phyloP scores from a whole-genome alignment of 1,140 invertebrate genomes.

The Thaumetopoea pityocampa region DNA sequence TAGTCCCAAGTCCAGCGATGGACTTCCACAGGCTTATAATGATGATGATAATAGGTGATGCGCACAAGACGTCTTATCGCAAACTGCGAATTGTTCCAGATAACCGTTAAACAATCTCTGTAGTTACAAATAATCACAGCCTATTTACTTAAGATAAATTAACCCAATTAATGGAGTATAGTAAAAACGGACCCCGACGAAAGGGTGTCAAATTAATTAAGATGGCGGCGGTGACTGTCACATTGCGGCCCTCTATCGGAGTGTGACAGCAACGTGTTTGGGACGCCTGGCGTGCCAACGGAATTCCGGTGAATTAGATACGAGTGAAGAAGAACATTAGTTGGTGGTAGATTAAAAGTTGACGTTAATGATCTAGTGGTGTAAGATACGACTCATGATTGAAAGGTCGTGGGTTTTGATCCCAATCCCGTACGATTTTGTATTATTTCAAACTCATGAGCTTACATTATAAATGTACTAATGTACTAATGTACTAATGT shows the following conservation, averaged over 20 bases:
- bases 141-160: conserved; percentile 7
- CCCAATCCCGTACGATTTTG: no score
- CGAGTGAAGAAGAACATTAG: conserved; percentile 1
- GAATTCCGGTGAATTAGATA: conserved; percentile 25
- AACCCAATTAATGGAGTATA: conserved; percentile 26
- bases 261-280: conserved; percentile 32
- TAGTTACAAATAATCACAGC: no score
- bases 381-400: background rate
- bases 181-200: conserved; percentile 23
- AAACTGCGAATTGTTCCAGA: no score
- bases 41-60: no score
- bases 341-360: background rate
- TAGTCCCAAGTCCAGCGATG: no score
- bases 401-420: no score
- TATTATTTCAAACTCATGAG: no score
- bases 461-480: no score
- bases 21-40: no score
- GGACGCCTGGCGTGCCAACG: conserved; percentile 24
- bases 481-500: no score
- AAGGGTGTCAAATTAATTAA: conserved; percentile 39
- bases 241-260: conserved; percentile 25
- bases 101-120: no score
- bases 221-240: conserved; percentile 16
- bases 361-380: background rate
- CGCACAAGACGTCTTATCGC: no score